Conservation (phyloP, 1,140 invertebrate species). For the Musca vetustissima region DNA sequence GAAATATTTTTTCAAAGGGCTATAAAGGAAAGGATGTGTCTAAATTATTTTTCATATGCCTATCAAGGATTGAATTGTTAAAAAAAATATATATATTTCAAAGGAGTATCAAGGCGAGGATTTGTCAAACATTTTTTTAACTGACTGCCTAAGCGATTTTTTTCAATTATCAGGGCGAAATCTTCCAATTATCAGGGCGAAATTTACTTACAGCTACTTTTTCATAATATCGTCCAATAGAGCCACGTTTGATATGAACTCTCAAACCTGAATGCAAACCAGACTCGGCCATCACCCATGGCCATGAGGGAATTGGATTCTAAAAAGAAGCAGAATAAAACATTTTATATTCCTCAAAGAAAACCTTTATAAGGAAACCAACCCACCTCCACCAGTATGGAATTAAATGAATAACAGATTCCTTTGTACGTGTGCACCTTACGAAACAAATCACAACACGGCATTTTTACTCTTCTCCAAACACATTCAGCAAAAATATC, state of each 20-base stretch:
- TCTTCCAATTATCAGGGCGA: too few species aligned
- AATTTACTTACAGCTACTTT: constrained; percentile 33
- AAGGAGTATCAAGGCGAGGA: too few species aligned
- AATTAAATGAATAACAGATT: constrained; percentile 39
- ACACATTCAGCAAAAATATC: constrained; percentile 37
- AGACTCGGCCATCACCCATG: constrained; percentile 37
- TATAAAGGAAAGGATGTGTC: too few species aligned
- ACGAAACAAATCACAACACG: constrained; percentile 40
- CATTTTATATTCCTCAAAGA: neutral
- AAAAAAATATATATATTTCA: too few species aligned
- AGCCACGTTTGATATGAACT: constrained; percentile 31
- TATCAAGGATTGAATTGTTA: too few species aligned
- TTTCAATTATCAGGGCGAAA: too few species aligned
- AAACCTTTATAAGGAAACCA: neutral
- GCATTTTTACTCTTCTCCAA: constrained; percentile 34
- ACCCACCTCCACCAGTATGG: neutral
- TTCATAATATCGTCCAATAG: constrained; percentile 26
- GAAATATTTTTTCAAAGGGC: too few species aligned
- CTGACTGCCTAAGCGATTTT: too few species aligned
- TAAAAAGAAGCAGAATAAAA: neutral
- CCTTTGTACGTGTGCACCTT: too few species aligned
- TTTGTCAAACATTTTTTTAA: too few species aligned
- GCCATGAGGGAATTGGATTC: constrained; percentile 35
- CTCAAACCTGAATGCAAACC: constrained; percentile 34
- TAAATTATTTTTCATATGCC: too few species aligned